A percentile compares a stretch with the other conserved stretches of the same genome.
Conservation (phyloP, 2,797 vertebrate genomes). For the Echeneis naucrates region DNA sequence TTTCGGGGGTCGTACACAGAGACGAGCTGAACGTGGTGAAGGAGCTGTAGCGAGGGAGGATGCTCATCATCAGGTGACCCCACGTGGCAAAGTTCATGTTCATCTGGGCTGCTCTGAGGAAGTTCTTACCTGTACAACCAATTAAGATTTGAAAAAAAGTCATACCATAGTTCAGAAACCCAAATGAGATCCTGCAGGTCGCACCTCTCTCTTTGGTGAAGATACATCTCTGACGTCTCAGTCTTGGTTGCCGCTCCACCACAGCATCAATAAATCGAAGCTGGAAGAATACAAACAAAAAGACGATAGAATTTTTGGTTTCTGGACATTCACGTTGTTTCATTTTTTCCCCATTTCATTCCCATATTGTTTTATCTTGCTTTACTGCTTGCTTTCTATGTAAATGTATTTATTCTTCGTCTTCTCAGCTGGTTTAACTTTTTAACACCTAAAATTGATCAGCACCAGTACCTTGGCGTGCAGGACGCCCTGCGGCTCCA, state of each 20-base stretch:
- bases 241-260: slow-evolving; percentile 87
- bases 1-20: slow-evolving; percentile 56
- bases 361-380: no score
- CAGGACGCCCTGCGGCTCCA: slow-evolving; percentile 91
- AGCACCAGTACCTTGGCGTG: slow-evolving; percentile 84
- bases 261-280: slow-evolving; percentile 89
- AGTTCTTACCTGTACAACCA: slow-evolving; percentile 87
- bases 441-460: no score
- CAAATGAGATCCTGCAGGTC: background rate
- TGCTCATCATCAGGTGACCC: slow-evolving; percentile 93
- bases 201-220: slow-evolving; percentile 93
- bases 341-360: no score
- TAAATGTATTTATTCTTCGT: no score
- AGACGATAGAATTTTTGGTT: background rate
- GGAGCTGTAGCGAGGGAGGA: slow-evolving; percentile 90
- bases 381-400: no score
- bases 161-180: background rate
- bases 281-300: slow-evolving; percentile 67
- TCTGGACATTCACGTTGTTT: background rate
- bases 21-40: slow-evolving; percentile 86
- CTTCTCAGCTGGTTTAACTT: no score
- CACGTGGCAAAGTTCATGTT: slow-evolving; percentile 93
- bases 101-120: slow-evolving; percentile 94
- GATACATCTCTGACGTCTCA: slow-evolving; percentile 92
- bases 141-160: background rate